Base-by-base conservation (phyloP, 1,140 invertebrate genomes). In the Drosophila parabipectinata region DNA sequence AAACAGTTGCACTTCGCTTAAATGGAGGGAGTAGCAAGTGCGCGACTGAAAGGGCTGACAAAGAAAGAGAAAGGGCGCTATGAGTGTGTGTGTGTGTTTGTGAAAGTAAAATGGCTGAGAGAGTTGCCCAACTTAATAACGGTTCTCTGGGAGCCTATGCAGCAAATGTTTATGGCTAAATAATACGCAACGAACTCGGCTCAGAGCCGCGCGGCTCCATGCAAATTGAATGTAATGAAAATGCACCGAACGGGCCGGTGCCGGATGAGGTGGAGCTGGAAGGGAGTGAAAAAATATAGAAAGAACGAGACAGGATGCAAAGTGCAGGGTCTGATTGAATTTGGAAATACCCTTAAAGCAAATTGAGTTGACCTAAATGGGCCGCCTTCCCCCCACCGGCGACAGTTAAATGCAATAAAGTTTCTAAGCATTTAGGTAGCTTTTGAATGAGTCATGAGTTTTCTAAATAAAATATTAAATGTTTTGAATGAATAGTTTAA, bases 151-250 rank as follows among this genome's bases (percentile, higher is more conserved):
- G 30, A 55, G 72, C 77, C 77, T 69, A 62, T 66, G 72, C 62
- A 47, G 60, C 68, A 69, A 77, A 63, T 84, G 72, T 72, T 84
- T 79, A 84, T 77, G 62, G 34, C 77, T 66, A 84, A 84, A 84
- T 84, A 79, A 84, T 83, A 83, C 55, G 72, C 61, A 81, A 53
- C 54, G 51, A 37, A 48, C 45, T 21, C 15, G 45, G 8, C 53
- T 47, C 18, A 30, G 18, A 32, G 57, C 21, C 45, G 14, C 48
- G 39, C 47, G 45, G 50, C 55, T 47, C 60, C 28, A 59, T 66
- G 68, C 57, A 84, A 85, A 85, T 84, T 87, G 64, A 84, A 77
- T 69, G 63, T 57, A 74, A 81, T 84, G 61, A 66, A 84, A 84
- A 67, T 69, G 72, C 67, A 50, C 4, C 67, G 34, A 41, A 21